A percentile compares a stretch with the other conserved stretches of the same genome.
phyloP scores from a whole-genome alignment of 2,888 invertebrate genomes.

The Sceliomorpha sp. region DNA sequence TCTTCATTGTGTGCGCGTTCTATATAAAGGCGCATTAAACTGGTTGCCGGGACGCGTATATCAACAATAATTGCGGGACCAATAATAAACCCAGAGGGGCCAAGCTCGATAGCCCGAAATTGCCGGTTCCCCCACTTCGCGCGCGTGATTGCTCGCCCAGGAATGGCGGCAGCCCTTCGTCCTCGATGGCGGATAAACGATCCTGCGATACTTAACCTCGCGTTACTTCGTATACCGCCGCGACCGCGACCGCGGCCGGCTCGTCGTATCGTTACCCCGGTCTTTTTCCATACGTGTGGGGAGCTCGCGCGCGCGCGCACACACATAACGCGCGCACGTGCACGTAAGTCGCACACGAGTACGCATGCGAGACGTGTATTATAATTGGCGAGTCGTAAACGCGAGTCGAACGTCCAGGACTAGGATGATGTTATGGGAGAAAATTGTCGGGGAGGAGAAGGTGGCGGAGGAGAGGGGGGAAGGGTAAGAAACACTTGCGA shows the following conservation, averaged over 20 bases:
- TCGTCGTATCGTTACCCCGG: no score
- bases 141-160: constrained; percentile 57
- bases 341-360: no score
- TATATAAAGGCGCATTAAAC: constrained; percentile 68
- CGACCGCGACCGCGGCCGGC: constrained; percentile 2
- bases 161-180: constrained; percentile 71
- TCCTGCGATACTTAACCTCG: constrained; percentile 68
- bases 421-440: constrained; percentile 5
- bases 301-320: no score
- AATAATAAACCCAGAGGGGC: constrained; percentile 80
- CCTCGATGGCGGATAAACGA: constrained; percentile 79
- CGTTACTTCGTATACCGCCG: constrained; percentile 51
- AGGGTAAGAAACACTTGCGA: no score
- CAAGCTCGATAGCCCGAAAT: constrained; percentile 80
- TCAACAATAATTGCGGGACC: constrained; percentile 80
- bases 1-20: constrained; percentile 72
- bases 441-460: constrained; percentile 2
- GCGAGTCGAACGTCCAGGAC: constrained; percentile 8
- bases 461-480: no score
- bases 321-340: no score
- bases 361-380: constrained; percentile 12
- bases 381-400: constrained; percentile 57
- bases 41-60: constrained; percentile 72
- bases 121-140: constrained; percentile 77
- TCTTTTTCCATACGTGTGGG: no score